phyloP scores from a whole-genome alignment of 2,113 vertebrate species.

The Macaca mulatta region DNA sequence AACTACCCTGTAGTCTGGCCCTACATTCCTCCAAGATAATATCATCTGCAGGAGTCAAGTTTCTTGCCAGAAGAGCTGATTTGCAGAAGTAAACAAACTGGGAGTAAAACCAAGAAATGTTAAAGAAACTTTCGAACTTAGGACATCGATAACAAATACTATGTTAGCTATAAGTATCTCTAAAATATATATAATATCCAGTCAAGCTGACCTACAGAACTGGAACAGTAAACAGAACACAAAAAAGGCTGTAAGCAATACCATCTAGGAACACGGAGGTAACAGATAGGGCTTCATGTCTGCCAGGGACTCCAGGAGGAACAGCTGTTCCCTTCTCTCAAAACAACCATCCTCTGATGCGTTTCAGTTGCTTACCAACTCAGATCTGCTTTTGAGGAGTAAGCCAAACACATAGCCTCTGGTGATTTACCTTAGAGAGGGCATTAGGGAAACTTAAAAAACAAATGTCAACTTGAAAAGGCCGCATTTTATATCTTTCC shows the following conservation, averaged over 20 bases:
- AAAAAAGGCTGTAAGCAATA: conserved; percentile 46
- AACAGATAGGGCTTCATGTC: conserved; percentile 1
- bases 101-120: conserved; percentile 35
- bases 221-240: conserved; percentile 38
- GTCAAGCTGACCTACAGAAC: conserved; percentile 28
- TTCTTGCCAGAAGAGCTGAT: conserved; percentile 58
- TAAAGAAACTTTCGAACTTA: conserved; percentile 26
- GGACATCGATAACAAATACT: conserved; percentile 25
- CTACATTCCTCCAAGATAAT: conserved; percentile 69
- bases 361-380: conserved; percentile 51
- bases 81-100: conserved; percentile 61
- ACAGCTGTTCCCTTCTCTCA: conserved; percentile 84
- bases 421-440: conserved; percentile 62
- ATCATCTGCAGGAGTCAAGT: conserved; percentile 65
- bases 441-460: conserved; percentile 33
- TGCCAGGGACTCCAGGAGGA: conserved; percentile 21
- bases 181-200: background rate
- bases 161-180: background rate
- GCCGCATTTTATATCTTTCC: conserved; percentile 22
- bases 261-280: conserved; percentile 44
- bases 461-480: conserved; percentile 40
- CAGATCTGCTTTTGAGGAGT: conserved; percentile 67
- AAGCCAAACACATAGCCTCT: conserved; percentile 75
- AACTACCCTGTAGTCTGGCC: conserved; percentile 24
- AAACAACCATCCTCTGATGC: conserved; percentile 34